Evolutionary conservation across 2,888 invertebrate genomes (phyloP), one percentile per base, ranked within the genome.

Genomic region (Athripsodes cinereus): DNA sequence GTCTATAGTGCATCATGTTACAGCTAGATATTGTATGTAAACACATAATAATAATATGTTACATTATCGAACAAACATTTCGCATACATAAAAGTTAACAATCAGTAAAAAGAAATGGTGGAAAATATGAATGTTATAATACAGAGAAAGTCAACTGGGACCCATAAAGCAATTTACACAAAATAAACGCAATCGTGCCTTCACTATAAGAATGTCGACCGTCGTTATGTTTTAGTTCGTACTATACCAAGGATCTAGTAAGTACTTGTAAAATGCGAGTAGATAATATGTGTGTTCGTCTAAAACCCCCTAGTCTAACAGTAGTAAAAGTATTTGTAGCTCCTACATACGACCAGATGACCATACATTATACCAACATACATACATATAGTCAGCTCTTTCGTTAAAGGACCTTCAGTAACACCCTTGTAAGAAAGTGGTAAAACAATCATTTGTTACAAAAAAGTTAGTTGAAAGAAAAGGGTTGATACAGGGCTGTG

Each of bases 391-490:
- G 16, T 13, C 13, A 3, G 13, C 40, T 26, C 22, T 16, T 55
- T 58, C 21, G 55, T 58, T 55, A 52, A 58, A 52, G 52, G 51
- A 52, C 51, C 52, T 55, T 46, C 51, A 49, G 53, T 56, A 34
- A 52, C 46, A 59, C 53, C 56, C 59, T 59, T 56, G 56, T 59
- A 59, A 34, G 53, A 59, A 58, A 59, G 56, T 53, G 56, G 58
- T 55, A 60, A 60, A 62, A 60, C 59, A 62, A 60, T 62, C 62
- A 62, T 62, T 62, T 60, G 62, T 62, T 59, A 62, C 55, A 20
- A 55, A 52, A 55, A 62, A 60, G 53, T 57, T 52, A 56, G 47
- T 46, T 40, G 40, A 49, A 53, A 57, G 49, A 47, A 50, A 50
- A 26, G 50, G 22, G 50, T 22, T 50, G 11, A 10, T 18, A 3